Evolutionary conservation across 2,797 vertebrate species (phyloP).

Genomic region (Diplodus puntazzo): DNA sequence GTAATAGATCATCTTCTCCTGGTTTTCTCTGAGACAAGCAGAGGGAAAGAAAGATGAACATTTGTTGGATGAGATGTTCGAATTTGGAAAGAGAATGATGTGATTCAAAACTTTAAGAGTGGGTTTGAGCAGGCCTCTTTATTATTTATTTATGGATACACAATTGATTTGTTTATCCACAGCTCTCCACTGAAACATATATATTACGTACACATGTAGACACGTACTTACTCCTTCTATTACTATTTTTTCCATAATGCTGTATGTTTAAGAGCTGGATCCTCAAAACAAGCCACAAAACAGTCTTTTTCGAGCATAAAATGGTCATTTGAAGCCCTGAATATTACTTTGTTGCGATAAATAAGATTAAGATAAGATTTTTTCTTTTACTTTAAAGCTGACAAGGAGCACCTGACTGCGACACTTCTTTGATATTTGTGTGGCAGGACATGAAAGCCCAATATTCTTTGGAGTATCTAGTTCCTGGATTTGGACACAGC

Average conservation of each 20-base stretch:
- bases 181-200: neutral
- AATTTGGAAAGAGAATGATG: neutral
- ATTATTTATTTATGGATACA: neutral
- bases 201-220: neutral
- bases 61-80: neutral
- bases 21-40: slow-evolving; percentile 88
- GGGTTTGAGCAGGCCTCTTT: neutral
- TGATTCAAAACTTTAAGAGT: too few relatives aligned
- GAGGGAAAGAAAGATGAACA: neutral
- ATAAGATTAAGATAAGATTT: neutral
- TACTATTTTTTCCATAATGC: neutral
- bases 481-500: slow-evolving; percentile 5
- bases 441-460: slow-evolving; percentile 1
- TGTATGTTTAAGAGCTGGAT: slow-evolving; percentile 1
- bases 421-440: slow-evolving; percentile 6
- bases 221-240: neutral
- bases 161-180: neutral
- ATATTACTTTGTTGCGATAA: slow-evolving; percentile 13
- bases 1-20: slow-evolving; percentile 97
- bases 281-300: neutral
- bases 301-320: neutral
- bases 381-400: neutral
- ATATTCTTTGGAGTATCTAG: neutral
- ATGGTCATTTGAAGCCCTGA: neutral
- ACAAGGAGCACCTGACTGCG: slow-evolving; percentile 4